Evolutionary conservation across 2,888 invertebrate species (phyloP).

Genomic region (Dryocosmus kuriphilus): DNA sequence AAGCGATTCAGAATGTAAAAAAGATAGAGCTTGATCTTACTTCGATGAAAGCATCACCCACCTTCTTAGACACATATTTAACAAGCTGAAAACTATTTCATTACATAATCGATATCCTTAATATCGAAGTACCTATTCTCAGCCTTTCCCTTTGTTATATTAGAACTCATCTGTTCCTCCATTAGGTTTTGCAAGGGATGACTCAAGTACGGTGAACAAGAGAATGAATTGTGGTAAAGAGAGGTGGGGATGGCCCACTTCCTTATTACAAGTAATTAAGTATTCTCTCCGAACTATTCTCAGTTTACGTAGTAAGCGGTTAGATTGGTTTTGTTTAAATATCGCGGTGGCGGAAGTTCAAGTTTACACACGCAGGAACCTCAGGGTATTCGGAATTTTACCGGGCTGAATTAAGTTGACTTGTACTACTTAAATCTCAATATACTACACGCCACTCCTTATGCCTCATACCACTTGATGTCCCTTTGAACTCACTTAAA

Average conservation of each 20-base stretch:
- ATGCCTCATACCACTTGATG: no score
- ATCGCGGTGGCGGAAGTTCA: background rate
- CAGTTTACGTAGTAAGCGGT: background rate
- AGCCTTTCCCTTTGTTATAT: background rate
- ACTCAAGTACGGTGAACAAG: constrained; percentile 6
- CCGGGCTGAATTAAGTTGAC: no score
- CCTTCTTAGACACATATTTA: no score
- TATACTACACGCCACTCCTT: no score
- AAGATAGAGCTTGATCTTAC: background rate
- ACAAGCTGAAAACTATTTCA: no score
- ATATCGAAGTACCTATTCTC: no score
- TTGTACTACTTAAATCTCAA: no score
- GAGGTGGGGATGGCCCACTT: background rate
- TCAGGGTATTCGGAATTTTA: background rate
- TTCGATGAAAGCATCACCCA: background rate
- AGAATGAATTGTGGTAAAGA: background rate
- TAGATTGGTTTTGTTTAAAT: constrained; percentile 31
- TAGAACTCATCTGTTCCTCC: background rate
- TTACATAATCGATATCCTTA: background rate
- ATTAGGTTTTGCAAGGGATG: background rate
- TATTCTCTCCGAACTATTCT: constrained; percentile 25
- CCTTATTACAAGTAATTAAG: constrained; percentile 22
- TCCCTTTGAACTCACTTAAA: no score
- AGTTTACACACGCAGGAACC: constrained; percentile 10
- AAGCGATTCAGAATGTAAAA: background rate